Conservation (phyloP, 2,113 vertebrate genomes). For the Fukomys damarensis region DNA sequence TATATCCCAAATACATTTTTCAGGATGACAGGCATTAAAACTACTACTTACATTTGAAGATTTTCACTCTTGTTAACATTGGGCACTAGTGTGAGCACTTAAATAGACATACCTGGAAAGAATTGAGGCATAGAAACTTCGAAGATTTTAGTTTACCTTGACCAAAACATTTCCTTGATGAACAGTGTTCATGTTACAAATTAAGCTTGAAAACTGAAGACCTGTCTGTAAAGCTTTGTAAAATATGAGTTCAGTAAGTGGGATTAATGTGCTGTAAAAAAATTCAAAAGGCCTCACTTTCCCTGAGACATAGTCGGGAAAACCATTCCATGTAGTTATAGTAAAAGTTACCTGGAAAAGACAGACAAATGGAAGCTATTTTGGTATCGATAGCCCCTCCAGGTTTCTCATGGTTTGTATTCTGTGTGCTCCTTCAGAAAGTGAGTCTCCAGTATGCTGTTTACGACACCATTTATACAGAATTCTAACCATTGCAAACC, state of each 20-base stretch:
- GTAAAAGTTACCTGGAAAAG: background rate
- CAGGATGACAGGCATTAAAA: background rate
- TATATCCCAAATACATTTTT: background rate
- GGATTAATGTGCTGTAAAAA: background rate
- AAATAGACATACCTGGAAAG: slow-evolving; percentile 48
- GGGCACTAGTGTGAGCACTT: background rate
- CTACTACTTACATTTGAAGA: background rate
- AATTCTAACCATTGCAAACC: background rate
- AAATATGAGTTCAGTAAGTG: slow-evolving; percentile 24
- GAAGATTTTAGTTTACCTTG: background rate
- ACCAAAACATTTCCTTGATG: background rate
- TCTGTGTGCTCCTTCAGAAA: slow-evolving; percentile 5
- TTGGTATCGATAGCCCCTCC: background rate
- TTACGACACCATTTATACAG: background rate
- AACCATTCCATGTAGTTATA: background rate
- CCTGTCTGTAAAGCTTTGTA: background rate
- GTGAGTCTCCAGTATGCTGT: background rate
- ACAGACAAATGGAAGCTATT: background rate
- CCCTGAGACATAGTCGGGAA: background rate
- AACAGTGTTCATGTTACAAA: slow-evolving; percentile 8
- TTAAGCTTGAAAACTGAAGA: background rate
- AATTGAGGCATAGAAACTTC: background rate
- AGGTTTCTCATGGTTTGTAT: background rate
- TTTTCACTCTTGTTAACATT: background rate
- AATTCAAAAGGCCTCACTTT: slow-evolving; percentile 28